Evolutionary conservation across 2,888 invertebrate genomes (phyloP).

Genomic region (Apamea crenata): DNA sequence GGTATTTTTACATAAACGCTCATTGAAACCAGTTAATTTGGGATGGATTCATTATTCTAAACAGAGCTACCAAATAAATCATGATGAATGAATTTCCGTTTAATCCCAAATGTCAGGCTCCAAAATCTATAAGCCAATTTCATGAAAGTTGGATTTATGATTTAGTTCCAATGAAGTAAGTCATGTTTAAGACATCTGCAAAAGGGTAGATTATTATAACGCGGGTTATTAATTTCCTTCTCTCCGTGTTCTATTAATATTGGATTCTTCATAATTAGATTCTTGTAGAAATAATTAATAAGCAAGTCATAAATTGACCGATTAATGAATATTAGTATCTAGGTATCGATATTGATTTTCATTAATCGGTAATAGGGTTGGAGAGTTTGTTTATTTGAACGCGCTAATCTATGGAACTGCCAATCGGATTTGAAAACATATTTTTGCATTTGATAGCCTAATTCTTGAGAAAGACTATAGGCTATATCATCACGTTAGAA

Average conservation of each 20-base stretch:
- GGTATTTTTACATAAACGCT: background rate
- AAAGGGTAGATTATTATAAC: background rate
- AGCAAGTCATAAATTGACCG: background rate
- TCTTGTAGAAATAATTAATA: background rate
- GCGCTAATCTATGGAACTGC: no score
- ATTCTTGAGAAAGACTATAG: background rate
- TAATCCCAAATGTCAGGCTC: background rate
- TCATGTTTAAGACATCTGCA: background rate
- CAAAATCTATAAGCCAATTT: background rate
- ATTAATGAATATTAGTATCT: background rate
- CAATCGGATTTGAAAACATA: no score
- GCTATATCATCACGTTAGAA: background rate
- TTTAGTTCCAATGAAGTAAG: background rate
- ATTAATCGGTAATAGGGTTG: background rate
- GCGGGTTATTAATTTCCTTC: background rate
- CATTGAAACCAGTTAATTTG: background rate
- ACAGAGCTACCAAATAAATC: constrained; percentile 10
- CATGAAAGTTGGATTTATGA: background rate
- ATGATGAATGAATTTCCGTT: background rate
- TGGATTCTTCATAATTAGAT: background rate
- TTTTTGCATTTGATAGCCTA: background rate
- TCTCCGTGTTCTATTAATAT: background rate
- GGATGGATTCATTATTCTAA: constrained; percentile 1
- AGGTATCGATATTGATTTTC: no score
- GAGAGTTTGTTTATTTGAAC: background rate